Conservation (phyloP, 2,113 vertebrate species). For the Bathybates hornii region DNA sequence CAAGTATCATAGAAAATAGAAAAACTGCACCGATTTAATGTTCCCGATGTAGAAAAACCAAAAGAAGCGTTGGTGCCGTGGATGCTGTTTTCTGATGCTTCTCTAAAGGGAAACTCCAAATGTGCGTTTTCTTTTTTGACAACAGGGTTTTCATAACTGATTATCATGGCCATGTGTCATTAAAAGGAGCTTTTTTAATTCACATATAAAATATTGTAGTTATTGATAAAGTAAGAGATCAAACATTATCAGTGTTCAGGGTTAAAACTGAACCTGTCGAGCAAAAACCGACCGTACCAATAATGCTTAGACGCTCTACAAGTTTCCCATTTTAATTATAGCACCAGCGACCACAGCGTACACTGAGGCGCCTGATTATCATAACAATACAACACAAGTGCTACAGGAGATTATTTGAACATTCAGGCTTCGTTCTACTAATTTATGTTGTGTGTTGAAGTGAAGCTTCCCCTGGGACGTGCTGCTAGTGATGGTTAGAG, state of each 20-base stretch:
- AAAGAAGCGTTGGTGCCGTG: not conserved
- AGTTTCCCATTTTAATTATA: not conserved
- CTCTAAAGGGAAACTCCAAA: not conserved
- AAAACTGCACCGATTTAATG: not conserved
- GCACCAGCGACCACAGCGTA: not conserved
- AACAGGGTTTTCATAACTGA: not conserved
- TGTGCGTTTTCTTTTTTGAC: not conserved
- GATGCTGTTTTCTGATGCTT: not conserved
- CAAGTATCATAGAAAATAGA: not conserved
- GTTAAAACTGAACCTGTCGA: not conserved
- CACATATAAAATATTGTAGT: not conserved
- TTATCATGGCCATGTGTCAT: rapidly evolving
- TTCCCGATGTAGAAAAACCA: not conserved
- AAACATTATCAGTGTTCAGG: not conserved
- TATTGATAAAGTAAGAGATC: not conserved
- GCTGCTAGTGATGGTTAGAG: not conserved
- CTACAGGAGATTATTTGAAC: not conserved
- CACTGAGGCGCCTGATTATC: not conserved
- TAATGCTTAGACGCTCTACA: not conserved
- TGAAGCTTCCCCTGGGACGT: not conserved
- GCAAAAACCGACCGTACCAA: not conserved
- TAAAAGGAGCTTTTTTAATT: not conserved
- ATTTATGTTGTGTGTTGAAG: not conserved
- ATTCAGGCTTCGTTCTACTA: not conserved
- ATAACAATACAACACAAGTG: not conserved